Base-by-base conservation (phyloP, 2,113 vertebrate genomes). In the Ramphastos sulfuratus region DNA sequence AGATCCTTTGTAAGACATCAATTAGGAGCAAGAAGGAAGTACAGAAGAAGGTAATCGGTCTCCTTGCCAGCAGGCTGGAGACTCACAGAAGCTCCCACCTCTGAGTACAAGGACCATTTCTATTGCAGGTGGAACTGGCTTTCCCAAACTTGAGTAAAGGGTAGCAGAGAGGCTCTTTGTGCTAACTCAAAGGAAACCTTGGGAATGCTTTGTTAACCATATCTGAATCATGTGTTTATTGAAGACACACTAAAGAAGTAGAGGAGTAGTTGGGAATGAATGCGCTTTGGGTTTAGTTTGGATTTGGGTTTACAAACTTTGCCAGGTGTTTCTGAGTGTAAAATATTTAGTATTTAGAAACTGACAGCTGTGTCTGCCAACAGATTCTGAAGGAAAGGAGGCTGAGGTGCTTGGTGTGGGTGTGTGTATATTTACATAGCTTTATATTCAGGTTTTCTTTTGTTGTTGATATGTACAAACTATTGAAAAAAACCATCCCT, bases 321-420 rank as follows among this genome's bases (percentile, higher is more conserved):
- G 15, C 42, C 54, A 66, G 33, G 21, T 63, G 42, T 77, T 81
- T 86, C 72, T 58, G 30, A 70, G 15, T 30, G 23, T 33, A 30
- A 87, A 90, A 72, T 79, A 61, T 46, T 82, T 56, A 59, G 17
- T 37, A 35, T n/a, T 85, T 58, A 72, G 59, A 90, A 82, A 54
- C 19, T 31, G 37, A 23, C 64, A 76, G 23, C 31, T 55, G 10
- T 56, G 9, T 72, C 82, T 90, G 59, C 65, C 54, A n/a, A 6
- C 28, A 59, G 20, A 3, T 27, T 75, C 82, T 64, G 55, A 87
- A 79, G 65, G 55, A 86, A 64, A 72, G 13, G 31, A 48, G 12
- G 12, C 37, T 73, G 37, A 83, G 6, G 8, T 0, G 0, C 20
- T 71, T 78, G 6, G 8, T 13, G 12, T 67, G 28, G n/a, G 3